phyloP scores from a whole-genome alignment of 2,797 vertebrate genomes.

The Pseudomugil gertrudae region DNA sequence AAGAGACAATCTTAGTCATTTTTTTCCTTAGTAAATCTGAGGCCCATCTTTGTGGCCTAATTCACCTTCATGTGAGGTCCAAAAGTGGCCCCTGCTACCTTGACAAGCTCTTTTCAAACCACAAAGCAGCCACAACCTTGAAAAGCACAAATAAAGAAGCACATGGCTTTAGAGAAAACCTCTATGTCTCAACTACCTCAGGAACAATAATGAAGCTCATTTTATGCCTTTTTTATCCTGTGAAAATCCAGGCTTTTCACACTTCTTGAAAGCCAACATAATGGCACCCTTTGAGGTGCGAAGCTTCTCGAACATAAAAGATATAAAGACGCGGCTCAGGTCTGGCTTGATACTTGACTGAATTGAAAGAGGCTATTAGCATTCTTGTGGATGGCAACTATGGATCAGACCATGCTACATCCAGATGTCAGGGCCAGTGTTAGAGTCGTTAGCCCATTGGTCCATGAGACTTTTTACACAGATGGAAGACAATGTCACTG shows the following conservation, averaged over 20 bases:
- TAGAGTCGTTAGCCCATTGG: slow-evolving; percentile 58
- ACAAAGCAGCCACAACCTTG: slow-evolving; percentile 6
- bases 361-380: slow-evolving; percentile 49
- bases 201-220: slow-evolving; percentile 34
- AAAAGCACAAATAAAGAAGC: slow-evolving; percentile 32
- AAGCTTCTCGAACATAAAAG: slow-evolving; percentile 26
- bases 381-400: slow-evolving; percentile 39
- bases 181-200: slow-evolving; percentile 23
- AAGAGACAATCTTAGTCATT: not conserved
- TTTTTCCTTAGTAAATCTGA: not conserved
- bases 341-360: slow-evolving; percentile 26
- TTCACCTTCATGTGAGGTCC: slow-evolving; percentile 41
- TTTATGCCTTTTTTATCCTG: slow-evolving; percentile 33
- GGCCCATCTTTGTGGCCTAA: slow-evolving; percentile 27
- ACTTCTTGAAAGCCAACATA: slow-evolving; percentile 25
- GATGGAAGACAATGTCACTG: slow-evolving; percentile 67
- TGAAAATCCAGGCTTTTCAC: slow-evolving; percentile 27
- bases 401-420: slow-evolving; percentile 43
- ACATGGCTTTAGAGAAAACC: slow-evolving; percentile 7
- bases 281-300: not conserved
- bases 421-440: slow-evolving; percentile 54
- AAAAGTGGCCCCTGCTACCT: slow-evolving; percentile 36
- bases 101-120: slow-evolving; percentile 34
- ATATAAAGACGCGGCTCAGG: slow-evolving; percentile 36
- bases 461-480: slow-evolving; percentile 68